A percentile compares a stretch with the other conserved stretches of the same genome.
These are phyloP conservation scores for Hylaeus anthracinus DNA, from an alignment of 1,140 invertebrate species.

Conservation along the genomic window DNA sequence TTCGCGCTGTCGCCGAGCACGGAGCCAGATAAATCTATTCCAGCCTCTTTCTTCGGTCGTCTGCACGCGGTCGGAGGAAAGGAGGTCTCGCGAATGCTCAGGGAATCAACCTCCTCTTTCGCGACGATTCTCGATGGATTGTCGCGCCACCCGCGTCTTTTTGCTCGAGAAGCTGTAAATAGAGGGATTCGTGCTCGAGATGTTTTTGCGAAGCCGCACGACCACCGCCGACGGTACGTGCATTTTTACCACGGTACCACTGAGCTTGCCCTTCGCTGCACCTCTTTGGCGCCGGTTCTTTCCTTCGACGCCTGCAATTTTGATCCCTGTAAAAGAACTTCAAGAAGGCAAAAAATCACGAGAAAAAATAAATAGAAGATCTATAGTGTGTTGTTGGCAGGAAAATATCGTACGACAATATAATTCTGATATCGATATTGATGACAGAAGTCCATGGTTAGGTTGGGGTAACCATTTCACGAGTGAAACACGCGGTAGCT, in stretches of 20 bases:
- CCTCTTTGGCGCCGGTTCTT: not conserved
- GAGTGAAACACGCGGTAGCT: no score
- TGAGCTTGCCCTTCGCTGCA: not conserved
- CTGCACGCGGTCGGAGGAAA: not conserved
- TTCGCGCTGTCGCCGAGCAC: not conserved
- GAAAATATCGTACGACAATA: no score
- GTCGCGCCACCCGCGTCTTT: not conserved
- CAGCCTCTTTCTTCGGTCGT: not conserved
- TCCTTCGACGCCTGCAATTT: not conserved
- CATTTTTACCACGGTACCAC: not conserved
- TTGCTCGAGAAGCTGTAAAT: not conserved
- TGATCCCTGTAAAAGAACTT: not conserved
- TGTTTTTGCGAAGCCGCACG: not conserved
- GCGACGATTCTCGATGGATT: not conserved
- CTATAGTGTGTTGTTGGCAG: no score
- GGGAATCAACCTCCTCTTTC: not conserved
- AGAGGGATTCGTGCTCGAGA: not conserved
- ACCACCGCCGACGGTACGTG: not conserved
- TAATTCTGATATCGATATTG: no score
- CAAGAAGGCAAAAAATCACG: no score
- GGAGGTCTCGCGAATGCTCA: no score
- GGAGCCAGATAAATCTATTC: slow-evolving; percentile 30
- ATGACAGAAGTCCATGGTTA: no score
- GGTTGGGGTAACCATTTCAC: no score
- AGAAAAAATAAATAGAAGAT: no score